Evolutionary conservation across 35 echinoderm and acorn worm genomes (phyloP), one percentile per base, ranked within the genome.

Genomic region (Ptychodera flava): DNA sequence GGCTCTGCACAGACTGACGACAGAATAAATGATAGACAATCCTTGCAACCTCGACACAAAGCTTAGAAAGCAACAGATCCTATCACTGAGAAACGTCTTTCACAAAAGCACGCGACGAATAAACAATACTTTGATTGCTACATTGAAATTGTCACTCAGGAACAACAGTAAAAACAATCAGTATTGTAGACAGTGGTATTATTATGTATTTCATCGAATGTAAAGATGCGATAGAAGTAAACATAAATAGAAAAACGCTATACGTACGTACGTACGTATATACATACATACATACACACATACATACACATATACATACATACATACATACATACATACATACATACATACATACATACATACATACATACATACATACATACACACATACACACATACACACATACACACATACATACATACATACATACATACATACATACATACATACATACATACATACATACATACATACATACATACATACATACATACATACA

Each of bases 401-500:
- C 45, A 22, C 45, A 64, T 64, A 22, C 45, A 64, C 45, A 22
- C 45, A 64, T 22, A 64, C 45, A 64, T 22, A 64, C 45, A 64
- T 22, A 64, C 45, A 64, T 22, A 64, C 6, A 64, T 22, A 64
- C 45, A 22, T 6, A 64, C 45, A 64, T 22, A 22, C 45, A 64
- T 64, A 64, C 6, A 64, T 22, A 64, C 45, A 22, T 6, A 64
- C 45, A 64, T 22, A 22, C 45, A 64, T 64, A 64, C 45, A 64
- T 64, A 64, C 45, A 64, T 64, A 64, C 45, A 64, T 64, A 64
- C 45, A 64, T 64, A 64, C 45, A 64, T 64, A 64, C 45, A 64
- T 64, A 64, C 45, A 64, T 64, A 64, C 22, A 64, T 64, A 64
- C 45, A 22, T 22, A 64, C 6, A 12, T 64, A 64, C 22, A 22